These are phyloP conservation scores for Scaptomyza pallida DNA, from an alignment of 1,140 invertebrate species.

Conservation along the genomic window DNA sequence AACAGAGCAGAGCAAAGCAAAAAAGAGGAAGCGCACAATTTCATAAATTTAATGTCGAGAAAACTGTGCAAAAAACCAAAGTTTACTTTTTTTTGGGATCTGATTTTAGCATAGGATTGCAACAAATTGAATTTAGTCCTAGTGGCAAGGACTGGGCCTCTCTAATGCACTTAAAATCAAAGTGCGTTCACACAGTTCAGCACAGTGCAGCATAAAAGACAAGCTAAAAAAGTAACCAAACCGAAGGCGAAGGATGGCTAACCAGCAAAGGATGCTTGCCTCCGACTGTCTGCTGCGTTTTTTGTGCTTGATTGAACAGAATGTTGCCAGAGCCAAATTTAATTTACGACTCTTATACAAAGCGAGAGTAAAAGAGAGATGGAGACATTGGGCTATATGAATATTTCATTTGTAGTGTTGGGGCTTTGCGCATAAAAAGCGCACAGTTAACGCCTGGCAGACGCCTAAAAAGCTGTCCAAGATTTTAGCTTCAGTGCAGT, in stretches of 20 bases:
- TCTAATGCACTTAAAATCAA: conserved; percentile 83
- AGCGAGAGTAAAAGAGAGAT: conserved; percentile 22
- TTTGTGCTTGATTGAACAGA: conserved; percentile 82
- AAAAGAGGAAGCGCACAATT: conserved; percentile 74
- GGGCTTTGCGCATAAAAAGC: conserved; percentile 49
- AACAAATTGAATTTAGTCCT: conserved; percentile 75
- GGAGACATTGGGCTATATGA: conserved; percentile 46
- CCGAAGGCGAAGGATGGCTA: conserved; percentile 22
- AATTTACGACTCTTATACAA: conserved; percentile 67
- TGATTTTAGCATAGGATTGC: conserved; percentile 78
- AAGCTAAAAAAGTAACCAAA: conserved; percentile 37
- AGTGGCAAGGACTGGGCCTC: conserved; percentile 62
- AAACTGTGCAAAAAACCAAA: conserved; percentile 53
- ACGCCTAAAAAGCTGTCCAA: conserved; percentile 58
- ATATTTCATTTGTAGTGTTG: conserved; percentile 70
- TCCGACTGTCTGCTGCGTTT: conserved; percentile 67
- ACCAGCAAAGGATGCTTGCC: conserved; percentile 21
- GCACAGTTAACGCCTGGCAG: conserved; percentile 37
- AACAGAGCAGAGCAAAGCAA: conserved; percentile 41
- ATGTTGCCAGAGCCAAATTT: conserved; percentile 74
- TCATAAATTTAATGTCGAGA: conserved; percentile 79
- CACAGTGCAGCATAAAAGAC: conserved; percentile 10
- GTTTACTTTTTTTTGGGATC: conserved; percentile 17
- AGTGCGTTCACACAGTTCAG: conserved; percentile 60
- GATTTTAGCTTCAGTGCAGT: conserved; percentile 29